Percentiles rank a stretch among this genome's conserved stretches.
phyloP scores from a whole-genome alignment of 2,888 invertebrate genomes.

The Folsomia candida region DNA sequence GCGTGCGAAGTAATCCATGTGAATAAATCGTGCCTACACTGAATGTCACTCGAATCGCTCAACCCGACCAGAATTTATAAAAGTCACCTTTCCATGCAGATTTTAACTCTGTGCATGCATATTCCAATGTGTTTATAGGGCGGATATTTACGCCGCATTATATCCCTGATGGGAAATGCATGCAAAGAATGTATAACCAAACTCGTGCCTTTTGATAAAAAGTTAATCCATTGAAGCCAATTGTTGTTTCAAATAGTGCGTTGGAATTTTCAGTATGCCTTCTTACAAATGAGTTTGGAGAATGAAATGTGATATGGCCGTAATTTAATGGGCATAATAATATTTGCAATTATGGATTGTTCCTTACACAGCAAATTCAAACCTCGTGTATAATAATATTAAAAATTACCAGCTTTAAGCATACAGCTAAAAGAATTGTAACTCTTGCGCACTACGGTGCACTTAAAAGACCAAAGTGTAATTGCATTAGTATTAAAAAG shows the following conservation, averaged over 20 bases:
- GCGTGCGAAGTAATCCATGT: constrained; percentile 8
- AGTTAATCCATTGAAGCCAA: no score
- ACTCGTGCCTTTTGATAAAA: no score
- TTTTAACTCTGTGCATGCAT: not conserved
- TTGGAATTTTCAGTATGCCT: not conserved
- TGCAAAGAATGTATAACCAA: not conserved
- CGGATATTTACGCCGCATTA: not conserved
- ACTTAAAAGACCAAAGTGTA: no score
- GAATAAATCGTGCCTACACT: constrained; percentile 15
- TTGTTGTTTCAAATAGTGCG: not conserved
- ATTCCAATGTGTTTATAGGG: no score
- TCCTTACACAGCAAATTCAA: no score
- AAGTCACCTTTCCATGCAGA: not conserved
- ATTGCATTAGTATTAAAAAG: not conserved
- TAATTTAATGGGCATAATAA: no score
- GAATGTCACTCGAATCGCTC: constrained; percentile 10
- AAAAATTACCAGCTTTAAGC: no score
- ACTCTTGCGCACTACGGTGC: no score
- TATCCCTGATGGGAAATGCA: not conserved
- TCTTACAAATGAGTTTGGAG: no score
- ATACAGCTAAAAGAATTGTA: no score
- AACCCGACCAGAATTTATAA: not conserved
- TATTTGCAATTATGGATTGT: no score
- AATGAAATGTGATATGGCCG: not conserved
- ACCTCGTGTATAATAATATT: no score